Base-by-base conservation (phyloP, 2,888 invertebrate species). In the Tetheella fluctuosa region DNA sequence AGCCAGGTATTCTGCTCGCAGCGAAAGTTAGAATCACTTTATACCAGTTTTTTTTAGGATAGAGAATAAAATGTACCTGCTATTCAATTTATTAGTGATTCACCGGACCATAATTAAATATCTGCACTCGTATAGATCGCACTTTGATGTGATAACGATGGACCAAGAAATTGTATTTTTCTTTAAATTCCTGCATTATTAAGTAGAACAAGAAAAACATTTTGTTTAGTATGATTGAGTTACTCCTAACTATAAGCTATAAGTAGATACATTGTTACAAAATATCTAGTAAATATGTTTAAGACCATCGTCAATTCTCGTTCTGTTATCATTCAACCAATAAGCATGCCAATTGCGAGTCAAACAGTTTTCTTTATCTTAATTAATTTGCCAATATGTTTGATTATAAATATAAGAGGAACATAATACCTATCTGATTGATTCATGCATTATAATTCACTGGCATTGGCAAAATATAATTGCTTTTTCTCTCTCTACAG, bases 11-110 rank as follows among this genome's bases (percentile, higher is more conserved):
- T 81, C 76, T 75, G 78, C 64, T 83, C 85, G 80, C 86, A 91
- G 92, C 92, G 92, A 93, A 93, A 92, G 92, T 93, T 91, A 88
- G 79, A 75, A 70, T 77, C 74, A 71, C 69, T 84, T 81, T 78
- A 85, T 83, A 85, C 83, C 85, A 80, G 86, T 85, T 85, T 83
- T 39, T 34, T 79, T 82, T 77, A 74, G 75, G 74, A 77, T 76
- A 74, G 71, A 74, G 74, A 73, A 74, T 74, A 69, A 57, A 62
- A 64, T 76, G 71, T 63, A 67, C 59, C 61, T 64, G 64, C 65
- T 68, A 70, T 70, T 69, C 56, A 63, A 64, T 63, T 64, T 64
- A 66, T 64, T 60, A 57, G 58, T 37, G 42, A 17, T 30, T 39
- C 39, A n/a, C 48, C 20, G 20, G 48, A 48, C 10, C 20, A 5